A percentile compares a stretch with the other conserved stretches of the same genome.
These are phyloP conservation scores for Metaphire vulgaris DNA, from an alignment of 1,140 invertebrate species.

Conservation along the genomic window DNA sequence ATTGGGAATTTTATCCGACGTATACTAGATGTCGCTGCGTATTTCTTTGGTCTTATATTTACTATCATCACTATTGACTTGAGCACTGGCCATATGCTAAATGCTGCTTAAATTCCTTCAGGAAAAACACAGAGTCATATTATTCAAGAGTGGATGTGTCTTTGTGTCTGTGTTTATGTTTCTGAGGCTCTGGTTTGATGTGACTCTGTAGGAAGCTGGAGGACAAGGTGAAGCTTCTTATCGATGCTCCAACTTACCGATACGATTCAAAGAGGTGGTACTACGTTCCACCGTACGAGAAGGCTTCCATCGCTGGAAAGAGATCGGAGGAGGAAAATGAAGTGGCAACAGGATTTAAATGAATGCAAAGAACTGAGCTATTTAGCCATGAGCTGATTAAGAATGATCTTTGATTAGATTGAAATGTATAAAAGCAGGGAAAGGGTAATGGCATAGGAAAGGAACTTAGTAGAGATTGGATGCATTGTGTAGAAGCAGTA, in stretches of 20 bases:
- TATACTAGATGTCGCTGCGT: background rate
- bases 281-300: background rate
- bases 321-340: too few species aligned
- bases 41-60: background rate
- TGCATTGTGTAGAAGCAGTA: too few species aligned
- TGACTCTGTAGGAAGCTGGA: conserved; percentile 1
- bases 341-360: too few species aligned
- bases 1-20: background rate
- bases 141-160: background rate
- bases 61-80: background rate
- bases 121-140: background rate
- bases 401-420: too few species aligned
- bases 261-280: conserved; percentile 11
- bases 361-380: too few species aligned
- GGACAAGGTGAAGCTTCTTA: background rate
- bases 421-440: too few species aligned
- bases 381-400: too few species aligned
- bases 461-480: too few species aligned
- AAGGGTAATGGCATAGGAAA: too few species aligned
- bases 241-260: background rate
- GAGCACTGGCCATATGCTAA: background rate
- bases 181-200: background rate
- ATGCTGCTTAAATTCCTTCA: background rate
- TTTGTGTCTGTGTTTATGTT: background rate
- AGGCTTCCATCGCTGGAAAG: background rate